phyloP scores from a whole-genome alignment of 2,888 invertebrate species.

The Drosophila greeni region DNA sequence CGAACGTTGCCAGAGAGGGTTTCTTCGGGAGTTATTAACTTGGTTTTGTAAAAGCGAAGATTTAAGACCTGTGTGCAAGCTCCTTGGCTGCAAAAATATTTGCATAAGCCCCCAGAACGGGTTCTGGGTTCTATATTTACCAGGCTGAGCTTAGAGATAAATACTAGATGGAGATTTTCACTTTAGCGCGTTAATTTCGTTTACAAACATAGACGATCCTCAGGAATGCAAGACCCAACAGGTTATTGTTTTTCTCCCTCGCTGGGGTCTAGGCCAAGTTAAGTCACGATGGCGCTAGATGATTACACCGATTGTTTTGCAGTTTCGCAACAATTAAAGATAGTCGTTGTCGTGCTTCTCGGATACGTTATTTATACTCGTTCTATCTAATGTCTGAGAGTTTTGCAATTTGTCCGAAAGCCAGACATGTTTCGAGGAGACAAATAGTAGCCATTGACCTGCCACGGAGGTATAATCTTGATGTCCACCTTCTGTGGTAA shows the following conservation, averaged over 20 bases:
- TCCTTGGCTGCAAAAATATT: constrained; percentile 61
- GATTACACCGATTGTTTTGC: constrained; percentile 21
- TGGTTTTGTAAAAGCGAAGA: not conserved
- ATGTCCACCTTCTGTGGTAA: constrained; percentile 22
- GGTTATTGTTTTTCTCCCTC: constrained; percentile 22
- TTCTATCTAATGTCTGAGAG: constrained; percentile 9
- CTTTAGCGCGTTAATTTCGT: constrained; percentile 64
- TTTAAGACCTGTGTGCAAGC: constrained; percentile 25
- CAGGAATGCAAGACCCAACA: constrained; percentile 43
- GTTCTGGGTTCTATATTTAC: constrained; percentile 48
- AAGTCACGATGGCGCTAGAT: constrained; percentile 41
- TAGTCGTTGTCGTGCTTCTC: constrained; percentile 32
- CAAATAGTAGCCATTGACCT: constrained; percentile 37
- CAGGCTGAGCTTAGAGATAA: not conserved
- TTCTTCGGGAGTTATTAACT: constrained; percentile 16
- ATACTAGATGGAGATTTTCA: constrained; percentile 53
- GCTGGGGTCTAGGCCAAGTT: constrained; percentile 31
- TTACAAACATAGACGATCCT: constrained; percentile 55
- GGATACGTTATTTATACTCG: constrained; percentile 24
- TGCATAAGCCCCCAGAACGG: constrained; percentile 61
- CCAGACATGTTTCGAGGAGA: constrained; percentile 15
- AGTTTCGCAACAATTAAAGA: constrained; percentile 24
- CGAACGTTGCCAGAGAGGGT: constrained; percentile 11
- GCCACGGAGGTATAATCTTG: constrained; percentile 18
- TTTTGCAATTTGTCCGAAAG: constrained; percentile 7